These are phyloP conservation scores for Aporrectodea caliginosa DNA, from an alignment of 1,140 invertebrate species.

Conservation along the genomic window DNA sequence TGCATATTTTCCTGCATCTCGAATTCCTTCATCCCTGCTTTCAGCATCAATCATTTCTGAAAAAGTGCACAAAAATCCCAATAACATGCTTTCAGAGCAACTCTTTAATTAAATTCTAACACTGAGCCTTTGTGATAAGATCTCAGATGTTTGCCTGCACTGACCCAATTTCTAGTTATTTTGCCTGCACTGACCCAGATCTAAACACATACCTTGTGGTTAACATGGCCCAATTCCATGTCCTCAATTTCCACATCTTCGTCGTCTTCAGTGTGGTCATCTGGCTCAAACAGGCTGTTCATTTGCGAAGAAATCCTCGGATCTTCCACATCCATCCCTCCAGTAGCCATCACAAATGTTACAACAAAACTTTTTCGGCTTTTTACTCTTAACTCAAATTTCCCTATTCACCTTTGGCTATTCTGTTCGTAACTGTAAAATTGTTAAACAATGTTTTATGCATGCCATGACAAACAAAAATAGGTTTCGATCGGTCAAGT, in stretches of 20 bases:
- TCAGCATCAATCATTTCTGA: too few relatives aligned
- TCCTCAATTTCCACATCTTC: slow-evolving; percentile 31
- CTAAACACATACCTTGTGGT: slow-evolving; percentile 35
- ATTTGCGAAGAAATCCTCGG: slow-evolving; percentile 36
- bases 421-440: too few relatives aligned
- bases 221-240: slow-evolving; percentile 35
- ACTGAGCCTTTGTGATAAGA: neutral
- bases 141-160: neutral
- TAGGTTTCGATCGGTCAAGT: too few relatives aligned
- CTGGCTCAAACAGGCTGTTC: slow-evolving; percentile 44
- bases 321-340: slow-evolving; percentile 36
- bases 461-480: too few relatives aligned
- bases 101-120: slow-evolving; percentile 28
- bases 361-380: too few relatives aligned
- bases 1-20: too few relatives aligned
- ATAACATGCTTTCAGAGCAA: slow-evolving; percentile 30
- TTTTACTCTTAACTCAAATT: too few relatives aligned
- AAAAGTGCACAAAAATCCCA: neutral
- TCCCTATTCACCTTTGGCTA: too few relatives aligned
- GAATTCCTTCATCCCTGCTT: too few relatives aligned
- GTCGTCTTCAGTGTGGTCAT: slow-evolving; percentile 27
- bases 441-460: too few relatives aligned
- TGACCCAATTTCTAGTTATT: neutral
- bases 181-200: neutral
- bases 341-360: slow-evolving; percentile 36